Conservation (phyloP, 2,888 invertebrate species). For the Bugulina stolonifera region DNA sequence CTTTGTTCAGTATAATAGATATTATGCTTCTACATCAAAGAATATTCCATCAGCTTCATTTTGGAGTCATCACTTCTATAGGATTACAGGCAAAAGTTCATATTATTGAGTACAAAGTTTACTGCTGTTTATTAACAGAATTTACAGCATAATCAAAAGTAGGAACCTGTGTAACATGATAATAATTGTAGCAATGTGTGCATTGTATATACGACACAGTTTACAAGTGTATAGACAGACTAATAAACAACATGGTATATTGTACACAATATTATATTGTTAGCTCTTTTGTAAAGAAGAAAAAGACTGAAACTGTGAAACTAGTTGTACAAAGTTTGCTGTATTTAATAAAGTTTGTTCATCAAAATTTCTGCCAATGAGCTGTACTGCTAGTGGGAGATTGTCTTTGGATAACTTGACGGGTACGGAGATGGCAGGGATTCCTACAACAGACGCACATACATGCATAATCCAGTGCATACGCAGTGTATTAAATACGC, state of each 20-base stretch:
- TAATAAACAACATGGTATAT: background rate
- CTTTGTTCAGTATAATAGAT: too few species aligned
- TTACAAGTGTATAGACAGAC: too few species aligned
- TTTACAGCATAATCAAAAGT: too few species aligned
- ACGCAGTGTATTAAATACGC: background rate
- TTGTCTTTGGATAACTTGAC: slow-evolving; percentile 65
- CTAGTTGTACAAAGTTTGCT: slow-evolving; percentile 66
- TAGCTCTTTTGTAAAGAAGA: background rate
- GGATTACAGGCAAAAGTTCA: too few species aligned
- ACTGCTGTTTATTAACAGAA: too few species aligned
- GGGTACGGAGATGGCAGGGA: slow-evolving; percentile 83
- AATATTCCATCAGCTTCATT: too few species aligned
- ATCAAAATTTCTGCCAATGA: slow-evolving; percentile 74
- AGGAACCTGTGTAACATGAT: background rate
- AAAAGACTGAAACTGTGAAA: slow-evolving; percentile 30
- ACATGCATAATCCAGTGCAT: background rate
- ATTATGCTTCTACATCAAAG: too few species aligned
- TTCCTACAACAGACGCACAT: slow-evolving; percentile 53
- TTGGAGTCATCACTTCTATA: too few species aligned
- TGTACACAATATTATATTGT: background rate
- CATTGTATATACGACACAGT: background rate
- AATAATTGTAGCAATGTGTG: background rate
- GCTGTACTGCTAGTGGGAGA: slow-evolving; percentile 78
- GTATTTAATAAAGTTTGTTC: slow-evolving; percentile 71
- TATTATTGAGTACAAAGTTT: too few species aligned